A percentile compares a stretch with the other conserved stretches of the same genome.
These are phyloP conservation scores for Tortricodes alternella DNA, from an alignment of 2,888 invertebrate species.

Conservation along the genomic window DNA sequence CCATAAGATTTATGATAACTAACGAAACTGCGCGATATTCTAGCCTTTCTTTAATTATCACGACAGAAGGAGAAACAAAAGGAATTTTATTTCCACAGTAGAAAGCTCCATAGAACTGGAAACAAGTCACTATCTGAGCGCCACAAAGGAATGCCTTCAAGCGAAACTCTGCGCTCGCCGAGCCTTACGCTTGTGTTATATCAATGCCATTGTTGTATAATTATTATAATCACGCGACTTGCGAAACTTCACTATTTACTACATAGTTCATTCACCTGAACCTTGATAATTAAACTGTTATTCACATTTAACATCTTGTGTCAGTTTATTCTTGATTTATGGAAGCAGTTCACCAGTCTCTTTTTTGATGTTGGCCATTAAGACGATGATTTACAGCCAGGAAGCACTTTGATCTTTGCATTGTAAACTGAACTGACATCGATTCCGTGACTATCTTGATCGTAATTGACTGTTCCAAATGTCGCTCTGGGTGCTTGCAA, in stretches of 20 bases:
- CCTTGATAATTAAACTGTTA: conserved; percentile 24
- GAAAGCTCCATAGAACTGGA: conserved; percentile 14
- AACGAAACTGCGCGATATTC: too few relatives aligned
- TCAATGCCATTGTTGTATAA: conserved; percentile 28
- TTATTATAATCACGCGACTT: conserved; percentile 17
- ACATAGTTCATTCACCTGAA: conserved; percentile 19
- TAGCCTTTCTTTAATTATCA: too few relatives aligned
- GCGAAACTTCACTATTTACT: conserved; percentile 18
- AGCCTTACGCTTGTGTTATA: conserved; percentile 16
- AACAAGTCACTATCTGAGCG: conserved; percentile 16
- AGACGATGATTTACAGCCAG: conserved; percentile 46
- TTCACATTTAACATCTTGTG: conserved; percentile 2
- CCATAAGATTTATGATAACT: too few relatives aligned
- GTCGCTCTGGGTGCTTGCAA: not conserved
- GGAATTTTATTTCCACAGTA: conserved; percentile 6
- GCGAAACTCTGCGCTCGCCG: conserved; percentile 7
- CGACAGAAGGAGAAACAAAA: not conserved
- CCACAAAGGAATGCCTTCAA: conserved; percentile 25
- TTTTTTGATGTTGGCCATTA: conserved; percentile 35
- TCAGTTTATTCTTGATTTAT: conserved; percentile 33
- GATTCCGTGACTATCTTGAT: conserved; percentile 22
- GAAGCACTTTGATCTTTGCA: conserved; percentile 51
- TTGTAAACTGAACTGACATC: conserved; percentile 35
- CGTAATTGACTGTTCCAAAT: conserved; percentile 1
- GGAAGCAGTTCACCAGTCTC: conserved; percentile 28